Conservation (phyloP, 1,140 invertebrate species). For the Saxidomus purpurata region DNA sequence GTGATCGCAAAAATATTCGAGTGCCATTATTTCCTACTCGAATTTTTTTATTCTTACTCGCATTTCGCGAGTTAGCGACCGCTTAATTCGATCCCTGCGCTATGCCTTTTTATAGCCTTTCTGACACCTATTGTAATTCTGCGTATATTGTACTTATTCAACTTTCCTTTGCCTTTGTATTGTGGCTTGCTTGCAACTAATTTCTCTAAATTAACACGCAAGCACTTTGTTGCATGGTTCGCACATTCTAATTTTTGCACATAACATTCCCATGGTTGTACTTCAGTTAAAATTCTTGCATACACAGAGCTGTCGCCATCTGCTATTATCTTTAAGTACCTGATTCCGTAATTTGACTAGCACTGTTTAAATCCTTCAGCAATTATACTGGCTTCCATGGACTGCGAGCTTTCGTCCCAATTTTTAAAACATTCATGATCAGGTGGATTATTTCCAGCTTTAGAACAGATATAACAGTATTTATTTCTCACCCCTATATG, state of each 20-base stretch:
- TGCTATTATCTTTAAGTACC: conserved; percentile 38
- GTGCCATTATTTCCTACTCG: conserved; percentile 25
- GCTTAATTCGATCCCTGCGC: conserved; percentile 17
- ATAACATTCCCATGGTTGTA: not conserved
- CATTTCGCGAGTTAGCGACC: too few species aligned
- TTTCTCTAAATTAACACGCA: conserved; percentile 72
- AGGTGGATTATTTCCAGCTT: not conserved
- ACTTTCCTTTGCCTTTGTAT: conserved; percentile 64
- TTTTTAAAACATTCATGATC: conserved; percentile 72
- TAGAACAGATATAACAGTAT: conserved; percentile 82
- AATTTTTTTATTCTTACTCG: conserved; percentile 2
- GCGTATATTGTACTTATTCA: too few species aligned
- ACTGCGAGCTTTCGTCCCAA: conserved; percentile 63
- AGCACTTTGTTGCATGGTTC: conserved; percentile 83
- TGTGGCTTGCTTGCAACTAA: conserved; percentile 43
- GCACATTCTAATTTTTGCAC: conserved; percentile 79
- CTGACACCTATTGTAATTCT: too few species aligned
- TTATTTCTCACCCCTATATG: conserved; percentile 85
- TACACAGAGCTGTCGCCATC: conserved; percentile 57
- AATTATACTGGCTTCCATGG: conserved; percentile 42
- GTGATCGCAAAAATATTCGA: too few species aligned
- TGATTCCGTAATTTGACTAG: not conserved
- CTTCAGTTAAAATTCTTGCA: not conserved
- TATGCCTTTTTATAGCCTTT: conserved; percentile 53
- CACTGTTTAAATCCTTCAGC: conserved; percentile 39